Conservation (phyloP, 2,888 invertebrate species). For the Hypena proboscidalis region DNA sequence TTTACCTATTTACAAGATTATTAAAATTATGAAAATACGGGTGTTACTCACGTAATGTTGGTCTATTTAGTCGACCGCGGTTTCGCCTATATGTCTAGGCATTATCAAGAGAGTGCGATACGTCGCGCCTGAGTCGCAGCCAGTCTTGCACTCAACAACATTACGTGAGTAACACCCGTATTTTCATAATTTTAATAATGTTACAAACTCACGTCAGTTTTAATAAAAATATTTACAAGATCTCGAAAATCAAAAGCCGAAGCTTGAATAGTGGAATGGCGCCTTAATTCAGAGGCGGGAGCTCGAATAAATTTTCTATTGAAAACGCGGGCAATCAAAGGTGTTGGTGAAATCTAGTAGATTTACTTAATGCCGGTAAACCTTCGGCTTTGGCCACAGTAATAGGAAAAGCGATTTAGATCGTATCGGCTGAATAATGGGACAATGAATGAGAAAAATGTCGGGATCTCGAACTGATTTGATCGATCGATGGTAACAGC, state of each 20-base stretch:
- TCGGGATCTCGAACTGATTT: neutral
- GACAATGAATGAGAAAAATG: slow-evolving; percentile 23
- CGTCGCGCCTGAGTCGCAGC: too few species aligned
- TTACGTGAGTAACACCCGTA: too few species aligned
- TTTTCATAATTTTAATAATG: neutral
- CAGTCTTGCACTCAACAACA: too few species aligned
- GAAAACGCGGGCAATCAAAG: slow-evolving; percentile 42
- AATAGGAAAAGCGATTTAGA: slow-evolving; percentile 39
- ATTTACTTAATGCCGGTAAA: slow-evolving; percentile 45
- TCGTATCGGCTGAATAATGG: slow-evolving; percentile 36
- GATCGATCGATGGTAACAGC: neutral
- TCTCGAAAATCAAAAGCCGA: slow-evolving; percentile 23
- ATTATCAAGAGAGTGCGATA: too few species aligned
- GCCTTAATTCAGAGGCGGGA: slow-evolving; percentile 34
- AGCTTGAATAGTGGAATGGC: slow-evolving; percentile 26
- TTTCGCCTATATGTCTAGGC: too few species aligned
- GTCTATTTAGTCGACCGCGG: too few species aligned
- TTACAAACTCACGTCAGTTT: neutral
- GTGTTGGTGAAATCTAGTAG: slow-evolving; percentile 42
- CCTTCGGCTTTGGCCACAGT: slow-evolving; percentile 22
- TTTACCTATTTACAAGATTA: too few species aligned
- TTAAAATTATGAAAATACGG: too few species aligned
- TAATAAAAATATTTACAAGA: slow-evolving; percentile 13
- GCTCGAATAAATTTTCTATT: slow-evolving; percentile 52
- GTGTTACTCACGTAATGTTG: too few species aligned